phyloP scores from a whole-genome alignment of 2,888 invertebrate genomes.

The Ennomos fuscantarius region DNA sequence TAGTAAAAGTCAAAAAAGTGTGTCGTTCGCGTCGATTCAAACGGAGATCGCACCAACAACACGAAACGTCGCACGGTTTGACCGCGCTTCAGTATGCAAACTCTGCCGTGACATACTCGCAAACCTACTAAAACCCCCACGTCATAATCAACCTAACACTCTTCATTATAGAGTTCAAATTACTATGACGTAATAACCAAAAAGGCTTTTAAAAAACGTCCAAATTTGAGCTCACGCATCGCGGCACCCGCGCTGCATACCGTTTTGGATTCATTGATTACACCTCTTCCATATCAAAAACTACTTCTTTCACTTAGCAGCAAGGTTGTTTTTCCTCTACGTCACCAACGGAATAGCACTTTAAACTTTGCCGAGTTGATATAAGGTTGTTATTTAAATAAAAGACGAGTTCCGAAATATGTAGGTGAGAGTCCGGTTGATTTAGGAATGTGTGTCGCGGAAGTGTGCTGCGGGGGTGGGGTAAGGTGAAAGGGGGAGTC shows the following conservation, averaged over 20 bases:
- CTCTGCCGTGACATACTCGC: conserved; percentile 53
- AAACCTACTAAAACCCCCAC: conserved; percentile 46
- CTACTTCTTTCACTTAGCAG: conserved; percentile 49
- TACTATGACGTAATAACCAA: conserved; percentile 19
- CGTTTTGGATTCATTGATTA: conserved; percentile 71
- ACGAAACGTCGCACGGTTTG: conserved; percentile 55
- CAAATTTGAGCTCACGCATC: conserved; percentile 61
- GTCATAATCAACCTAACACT: conserved; percentile 33
- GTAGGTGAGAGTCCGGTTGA: conserved; percentile 76
- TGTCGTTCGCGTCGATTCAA: conserved; percentile 33
- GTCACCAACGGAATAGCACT: neutral
- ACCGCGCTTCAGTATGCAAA: conserved; percentile 53
- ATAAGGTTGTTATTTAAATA: conserved; percentile 50
- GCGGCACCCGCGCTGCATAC: conserved; percentile 54
- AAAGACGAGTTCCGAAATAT: conserved; percentile 59
- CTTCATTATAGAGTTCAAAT: conserved; percentile 12
- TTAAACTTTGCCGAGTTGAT: conserved; percentile 34
- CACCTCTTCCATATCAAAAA: conserved; percentile 47
- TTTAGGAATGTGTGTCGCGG: conserved; percentile 75
- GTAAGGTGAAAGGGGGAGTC: conserved; percentile 43
- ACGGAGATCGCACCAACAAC: conserved; percentile 43
- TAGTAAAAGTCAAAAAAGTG: conserved; percentile 63
- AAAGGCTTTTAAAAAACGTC: conserved; percentile 59
- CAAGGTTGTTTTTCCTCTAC: conserved; percentile 18
- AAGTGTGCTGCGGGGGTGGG: conserved; percentile 60